These are phyloP conservation scores for Mirza zaza DNA, from an alignment of 2,113 vertebrate species.

Conservation along the genomic window DNA sequence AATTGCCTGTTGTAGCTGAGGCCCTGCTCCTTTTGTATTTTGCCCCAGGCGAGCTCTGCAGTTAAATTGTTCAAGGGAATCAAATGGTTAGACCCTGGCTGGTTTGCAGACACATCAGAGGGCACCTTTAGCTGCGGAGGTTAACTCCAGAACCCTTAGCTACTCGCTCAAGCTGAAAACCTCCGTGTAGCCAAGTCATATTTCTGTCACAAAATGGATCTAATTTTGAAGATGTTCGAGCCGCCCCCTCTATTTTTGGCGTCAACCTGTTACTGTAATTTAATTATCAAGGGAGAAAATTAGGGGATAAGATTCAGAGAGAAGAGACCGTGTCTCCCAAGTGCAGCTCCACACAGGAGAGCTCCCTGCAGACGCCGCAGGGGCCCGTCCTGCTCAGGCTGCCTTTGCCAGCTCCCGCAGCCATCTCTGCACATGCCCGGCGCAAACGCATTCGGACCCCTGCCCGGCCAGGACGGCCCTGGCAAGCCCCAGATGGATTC, in stretches of 20 bases:
- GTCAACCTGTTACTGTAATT: conserved; percentile 40
- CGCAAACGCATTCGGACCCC: not conserved
- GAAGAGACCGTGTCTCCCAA: not conserved
- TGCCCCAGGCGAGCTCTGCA: not conserved
- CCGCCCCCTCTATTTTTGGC: not conserved
- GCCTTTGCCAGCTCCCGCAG: rapidly evolving
- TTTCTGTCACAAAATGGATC: conserved; percentile 36
- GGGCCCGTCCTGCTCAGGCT: rapidly evolving
- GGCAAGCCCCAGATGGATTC: not conserved
- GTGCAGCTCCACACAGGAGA: not conserved
- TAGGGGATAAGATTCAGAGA: not conserved
- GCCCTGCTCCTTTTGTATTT: not conserved
- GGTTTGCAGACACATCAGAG: rapidly evolving
- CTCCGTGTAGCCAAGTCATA: not conserved
- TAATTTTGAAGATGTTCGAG: conserved; percentile 30
- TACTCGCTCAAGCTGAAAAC: not conserved
- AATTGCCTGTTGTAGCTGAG: rapidly evolving
- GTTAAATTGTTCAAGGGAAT: not conserved
- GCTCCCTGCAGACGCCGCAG: not conserved
- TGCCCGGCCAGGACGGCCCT: rapidly evolving
- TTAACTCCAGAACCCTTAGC: not conserved
- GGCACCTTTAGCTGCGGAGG: not conserved
- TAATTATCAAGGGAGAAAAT: conserved; percentile 61
- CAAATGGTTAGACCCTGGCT: not conserved
- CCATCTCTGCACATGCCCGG: not conserved